Evolutionary conservation across 2,888 invertebrate genomes (phyloP).

Genomic region (Platypus cylindrus): DNA sequence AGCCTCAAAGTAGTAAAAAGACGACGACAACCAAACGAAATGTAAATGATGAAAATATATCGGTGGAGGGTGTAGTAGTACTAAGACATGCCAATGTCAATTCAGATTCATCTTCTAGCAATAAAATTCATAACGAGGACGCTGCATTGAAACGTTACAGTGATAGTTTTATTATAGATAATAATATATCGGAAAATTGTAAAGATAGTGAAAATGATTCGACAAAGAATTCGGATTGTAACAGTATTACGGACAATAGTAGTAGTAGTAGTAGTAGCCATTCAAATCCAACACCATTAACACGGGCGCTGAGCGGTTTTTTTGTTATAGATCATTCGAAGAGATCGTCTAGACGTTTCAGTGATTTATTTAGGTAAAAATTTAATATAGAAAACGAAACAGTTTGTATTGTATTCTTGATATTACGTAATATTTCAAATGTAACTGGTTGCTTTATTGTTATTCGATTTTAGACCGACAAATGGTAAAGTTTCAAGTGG

Average conservation of each 20-base stretch:
- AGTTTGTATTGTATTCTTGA: too few relatives aligned
- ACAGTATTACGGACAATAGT: too few relatives aligned
- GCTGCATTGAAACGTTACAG: constrained; percentile 25
- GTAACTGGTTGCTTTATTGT: too few relatives aligned
- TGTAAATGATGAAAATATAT: too few relatives aligned
- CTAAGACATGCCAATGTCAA: too few relatives aligned
- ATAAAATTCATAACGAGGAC: too few relatives aligned
- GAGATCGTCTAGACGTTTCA: constrained; percentile 28
- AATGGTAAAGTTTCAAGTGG: constrained; percentile 22
- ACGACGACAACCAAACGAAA: constrained; percentile 2
- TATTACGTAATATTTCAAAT: too few relatives aligned
- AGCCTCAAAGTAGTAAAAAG: constrained; percentile 7
- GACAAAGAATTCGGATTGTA: neutral
- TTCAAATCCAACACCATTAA: constrained; percentile 15
- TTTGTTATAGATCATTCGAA: constrained; percentile 23
- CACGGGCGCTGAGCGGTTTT: constrained; percentile 27
- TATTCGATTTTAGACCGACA: constrained; percentile 12
- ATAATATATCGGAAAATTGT: constrained; percentile 15
- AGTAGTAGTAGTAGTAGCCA: constrained; percentile 6
- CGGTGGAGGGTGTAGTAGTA: too few relatives aligned
- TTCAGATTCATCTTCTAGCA: too few relatives aligned
- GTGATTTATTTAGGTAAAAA: constrained; percentile 30
- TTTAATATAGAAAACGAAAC: too few relatives aligned
- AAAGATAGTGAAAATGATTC: too few relatives aligned
- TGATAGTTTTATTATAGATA: constrained; percentile 32